These are phyloP conservation scores for Dinomys branickii DNA, from an alignment of 2,113 vertebrate species.

Conservation along the genomic window DNA sequence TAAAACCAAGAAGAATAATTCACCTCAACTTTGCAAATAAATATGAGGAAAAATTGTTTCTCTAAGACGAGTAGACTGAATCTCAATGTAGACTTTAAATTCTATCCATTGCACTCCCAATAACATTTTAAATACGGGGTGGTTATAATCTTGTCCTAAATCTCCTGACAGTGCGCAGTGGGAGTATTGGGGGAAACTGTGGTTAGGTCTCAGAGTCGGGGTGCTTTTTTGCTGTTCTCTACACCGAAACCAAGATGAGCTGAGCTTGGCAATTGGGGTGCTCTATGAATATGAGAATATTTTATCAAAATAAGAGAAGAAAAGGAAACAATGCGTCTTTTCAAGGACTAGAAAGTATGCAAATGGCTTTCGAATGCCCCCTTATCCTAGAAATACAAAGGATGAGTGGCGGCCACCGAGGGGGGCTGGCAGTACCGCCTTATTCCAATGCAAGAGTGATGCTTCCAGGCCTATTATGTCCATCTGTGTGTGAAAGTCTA, in stretches of 20 bases:
- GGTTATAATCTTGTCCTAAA: slow-evolving; percentile 55
- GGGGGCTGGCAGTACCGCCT: neutral
- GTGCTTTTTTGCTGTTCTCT: slow-evolving; percentile 7
- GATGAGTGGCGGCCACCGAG: no score
- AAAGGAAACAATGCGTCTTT: slow-evolving; percentile 46
- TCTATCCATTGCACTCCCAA: slow-evolving; percentile 59
- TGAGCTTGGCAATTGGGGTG: neutral
- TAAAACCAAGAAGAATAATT: slow-evolving; percentile 27
- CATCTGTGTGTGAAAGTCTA: neutral
- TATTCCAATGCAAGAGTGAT: neutral
- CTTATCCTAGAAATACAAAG: slow-evolving; percentile 17
- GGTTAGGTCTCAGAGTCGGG: slow-evolving; percentile 43
- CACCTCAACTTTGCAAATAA: neutral
- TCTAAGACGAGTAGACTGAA: neutral
- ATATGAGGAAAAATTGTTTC: neutral
- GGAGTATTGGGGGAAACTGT: slow-evolving; percentile 48
- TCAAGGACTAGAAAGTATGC: slow-evolving; percentile 43
- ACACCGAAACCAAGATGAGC: slow-evolving; percentile 58
- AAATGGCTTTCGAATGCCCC: slow-evolving; percentile 43
- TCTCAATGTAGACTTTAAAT: slow-evolving; percentile 56
- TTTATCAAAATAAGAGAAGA: slow-evolving; percentile 64
- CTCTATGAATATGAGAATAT: slow-evolving; percentile 24
- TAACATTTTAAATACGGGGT: slow-evolving; percentile 61
- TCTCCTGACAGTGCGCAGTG: slow-evolving; percentile 44
- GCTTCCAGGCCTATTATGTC: neutral